Evolutionary conservation across 1,140 invertebrate species (phyloP).

Genomic region (Sitophilus oryzae): DNA sequence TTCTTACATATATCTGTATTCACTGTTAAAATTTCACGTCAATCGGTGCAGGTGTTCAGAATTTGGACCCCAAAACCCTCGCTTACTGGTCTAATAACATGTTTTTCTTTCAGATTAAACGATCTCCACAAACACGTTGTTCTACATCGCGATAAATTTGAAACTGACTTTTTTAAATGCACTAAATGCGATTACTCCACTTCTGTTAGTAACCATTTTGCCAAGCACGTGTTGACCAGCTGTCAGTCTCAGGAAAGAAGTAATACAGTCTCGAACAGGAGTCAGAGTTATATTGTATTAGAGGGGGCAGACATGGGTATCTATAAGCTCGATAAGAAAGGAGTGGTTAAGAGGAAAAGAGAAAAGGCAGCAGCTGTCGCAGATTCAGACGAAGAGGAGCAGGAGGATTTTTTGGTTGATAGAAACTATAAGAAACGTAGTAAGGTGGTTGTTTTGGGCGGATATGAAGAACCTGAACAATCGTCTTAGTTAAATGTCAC

Average conservation of each 20-base stretch:
- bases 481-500: background rate
- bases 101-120: constrained; percentile 18
- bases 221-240: constrained; percentile 12
- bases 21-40: too few relatives aligned
- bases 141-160: constrained; percentile 20
- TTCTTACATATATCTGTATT: too few relatives aligned
- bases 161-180: constrained; percentile 22
- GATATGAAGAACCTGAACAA: background rate
- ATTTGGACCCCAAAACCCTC: too few relatives aligned
- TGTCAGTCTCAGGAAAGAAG: constrained; percentile 1
- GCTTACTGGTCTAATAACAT: too few relatives aligned
- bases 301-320: background rate
- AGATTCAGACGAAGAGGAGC: background rate
- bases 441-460: background rate
- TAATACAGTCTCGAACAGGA: background rate
- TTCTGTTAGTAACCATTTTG: constrained; percentile 3
- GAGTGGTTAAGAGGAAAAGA: background rate
- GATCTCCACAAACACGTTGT: constrained; percentile 27
- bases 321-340: background rate
- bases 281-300: background rate
- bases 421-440: too few relatives aligned
- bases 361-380: background rate
- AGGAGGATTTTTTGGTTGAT: too few relatives aligned
- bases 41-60: too few relatives aligned
- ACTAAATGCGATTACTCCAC: constrained; percentile 20